Base-by-base conservation (phyloP, 2,113 vertebrate species). In the Saimiri boliviensis region DNA sequence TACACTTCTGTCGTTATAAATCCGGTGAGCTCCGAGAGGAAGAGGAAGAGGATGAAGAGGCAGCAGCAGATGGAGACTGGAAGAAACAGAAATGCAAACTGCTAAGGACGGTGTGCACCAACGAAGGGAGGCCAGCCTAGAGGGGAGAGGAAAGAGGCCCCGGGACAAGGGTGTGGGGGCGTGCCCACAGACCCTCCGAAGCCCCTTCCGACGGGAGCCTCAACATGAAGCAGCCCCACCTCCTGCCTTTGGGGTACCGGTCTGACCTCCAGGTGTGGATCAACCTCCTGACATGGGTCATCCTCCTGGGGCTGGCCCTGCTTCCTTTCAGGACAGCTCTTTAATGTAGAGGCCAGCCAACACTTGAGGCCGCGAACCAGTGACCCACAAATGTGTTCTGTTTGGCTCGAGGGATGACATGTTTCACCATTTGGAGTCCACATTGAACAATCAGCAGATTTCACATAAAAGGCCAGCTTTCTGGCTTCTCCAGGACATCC, bases 1-100 rank as follows among this genome's bases (percentile, higher is more conserved):
- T 99, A 99, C 99, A 99, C 99, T 99, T 99, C 99, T 97, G 99
- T 99, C 52, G 99, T 99, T 98, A 99, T 99, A 99, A 99, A 99
- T 98, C 99, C 99, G 0, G 99, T 99, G 98, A 99, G 99, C 98
- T 99, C 99, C 47, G 99, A 99, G 97, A 99, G 99, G 99, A 99
- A 99, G 96, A 99, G 99, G 99, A 99, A 99, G 95, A 99, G 98
- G 98, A 99, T 99, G 98, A 99, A 99, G 97, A 99, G 98, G 94
- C 99, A 99, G 99, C 99, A 99, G 98, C 99, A 99, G 95, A 99
- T 98, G 97, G 99, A 99, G 98, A 99, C 99, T 99, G 98, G 95
- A 98, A 99, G 95, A 95, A 91, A 98, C 37, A 23, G 83, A 93
- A 66, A 45, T 5, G 35, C 89, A 80, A 23, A 95, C 91, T 30